Evolutionary conservation across 1,140 invertebrate species (phyloP).

Genomic region (Branchinecta lynchi): DNA sequence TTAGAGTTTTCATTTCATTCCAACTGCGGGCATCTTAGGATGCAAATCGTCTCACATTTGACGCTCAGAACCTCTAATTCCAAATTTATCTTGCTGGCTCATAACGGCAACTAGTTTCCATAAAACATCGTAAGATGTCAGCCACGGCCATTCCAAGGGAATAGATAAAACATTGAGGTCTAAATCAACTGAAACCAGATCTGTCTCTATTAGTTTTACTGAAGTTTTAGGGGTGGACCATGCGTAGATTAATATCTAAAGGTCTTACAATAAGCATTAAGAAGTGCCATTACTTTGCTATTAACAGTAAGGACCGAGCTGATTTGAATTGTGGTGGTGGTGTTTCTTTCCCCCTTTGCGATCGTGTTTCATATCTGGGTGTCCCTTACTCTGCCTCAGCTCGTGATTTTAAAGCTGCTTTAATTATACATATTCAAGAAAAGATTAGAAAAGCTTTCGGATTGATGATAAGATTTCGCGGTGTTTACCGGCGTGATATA

Average conservation of each 20-base stretch:
- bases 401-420: too few species aligned
- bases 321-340: background rate
- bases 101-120: background rate
- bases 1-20: background rate
- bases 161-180: background rate
- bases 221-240: background rate
- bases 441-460: too few species aligned
- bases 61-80: background rate
- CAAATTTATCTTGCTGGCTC: slow-evolving; percentile 3
- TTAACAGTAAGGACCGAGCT: background rate
- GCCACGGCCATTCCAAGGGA: background rate
- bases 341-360: too few species aligned
- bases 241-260: background rate
- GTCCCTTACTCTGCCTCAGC: too few species aligned
- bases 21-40: background rate
- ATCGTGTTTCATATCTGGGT: too few species aligned
- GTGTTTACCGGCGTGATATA: too few species aligned
- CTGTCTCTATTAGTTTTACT: background rate
- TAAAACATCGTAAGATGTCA: background rate
- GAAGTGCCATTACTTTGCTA: background rate
- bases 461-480: too few species aligned
- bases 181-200: background rate
- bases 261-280: too few species aligned
- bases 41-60: background rate
- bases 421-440: too few species aligned